Conservation (phyloP, 1,140 invertebrate genomes). For the Thaumatotibia leucotreta region DNA sequence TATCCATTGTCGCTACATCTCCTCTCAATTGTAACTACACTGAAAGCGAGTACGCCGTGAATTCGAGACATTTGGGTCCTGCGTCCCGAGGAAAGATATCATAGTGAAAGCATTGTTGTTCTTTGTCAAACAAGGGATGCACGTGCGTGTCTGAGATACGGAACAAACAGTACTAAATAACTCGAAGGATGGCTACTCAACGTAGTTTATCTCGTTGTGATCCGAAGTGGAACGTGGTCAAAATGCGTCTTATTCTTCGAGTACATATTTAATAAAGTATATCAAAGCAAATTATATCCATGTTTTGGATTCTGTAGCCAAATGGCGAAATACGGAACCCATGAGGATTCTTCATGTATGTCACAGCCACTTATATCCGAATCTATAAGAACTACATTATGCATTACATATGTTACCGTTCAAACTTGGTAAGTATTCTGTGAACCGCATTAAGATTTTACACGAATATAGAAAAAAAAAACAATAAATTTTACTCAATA, state of each 20-base stretch:
- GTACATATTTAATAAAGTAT: no score
- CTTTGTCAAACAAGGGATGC: slow-evolving; percentile 12
- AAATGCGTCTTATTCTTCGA: neutral
- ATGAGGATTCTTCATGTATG: no score
- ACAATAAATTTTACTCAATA: no score
- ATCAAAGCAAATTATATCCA: no score
- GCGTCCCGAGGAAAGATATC: neutral
- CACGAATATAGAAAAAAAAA: no score
- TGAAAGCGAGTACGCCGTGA: neutral
- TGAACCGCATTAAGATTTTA: no score
- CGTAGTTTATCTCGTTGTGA: neutral
- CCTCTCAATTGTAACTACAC: neutral
- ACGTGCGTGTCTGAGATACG: neutral
- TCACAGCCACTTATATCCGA: no score
- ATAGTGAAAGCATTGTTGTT: neutral
- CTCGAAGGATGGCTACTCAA: slow-evolving; percentile 4
- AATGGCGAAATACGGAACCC: no score
- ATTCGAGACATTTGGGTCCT: neutral
- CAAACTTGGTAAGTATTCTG: no score
- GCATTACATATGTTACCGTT: no score
- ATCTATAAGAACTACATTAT: no score
- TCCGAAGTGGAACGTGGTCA: neutral
- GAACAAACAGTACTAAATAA: slow-evolving; percentile 10
- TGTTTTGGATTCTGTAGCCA: no score
- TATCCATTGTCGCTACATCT: neutral